Conservation (phyloP, 1,140 invertebrate species). For the Acromyrmex charruanus region DNA sequence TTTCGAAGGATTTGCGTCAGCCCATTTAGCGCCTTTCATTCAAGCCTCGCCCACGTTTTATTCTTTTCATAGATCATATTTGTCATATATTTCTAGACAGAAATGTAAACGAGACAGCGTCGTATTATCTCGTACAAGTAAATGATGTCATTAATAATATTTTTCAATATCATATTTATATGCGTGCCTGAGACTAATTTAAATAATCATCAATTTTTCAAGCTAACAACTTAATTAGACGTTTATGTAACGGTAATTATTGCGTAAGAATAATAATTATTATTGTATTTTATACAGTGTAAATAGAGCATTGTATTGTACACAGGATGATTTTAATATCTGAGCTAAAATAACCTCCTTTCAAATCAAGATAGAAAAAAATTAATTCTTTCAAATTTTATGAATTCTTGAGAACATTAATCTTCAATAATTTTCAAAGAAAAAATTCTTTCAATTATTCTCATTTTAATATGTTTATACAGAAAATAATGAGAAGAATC, state of each 20-base stretch:
- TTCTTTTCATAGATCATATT: background rate
- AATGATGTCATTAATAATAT: slow-evolving; percentile 6
- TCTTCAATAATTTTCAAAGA: background rate
- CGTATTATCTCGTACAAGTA: background rate
- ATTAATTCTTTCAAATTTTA: background rate
- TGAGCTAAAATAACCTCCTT: background rate
- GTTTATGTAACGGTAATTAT: slow-evolving; percentile 6
- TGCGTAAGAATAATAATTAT: background rate
- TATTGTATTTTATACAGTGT: background rate
- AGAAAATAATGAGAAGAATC: background rate
- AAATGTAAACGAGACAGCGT: background rate
- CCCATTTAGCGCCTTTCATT: slow-evolving; percentile 33
- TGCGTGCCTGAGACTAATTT: background rate
- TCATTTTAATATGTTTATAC: background rate
- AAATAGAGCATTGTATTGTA: background rate
- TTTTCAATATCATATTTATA: background rate
- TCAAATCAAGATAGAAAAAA: background rate
- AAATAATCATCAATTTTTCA: background rate
- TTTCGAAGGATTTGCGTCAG: slow-evolving; percentile 47
- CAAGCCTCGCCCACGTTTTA: slow-evolving; percentile 32
- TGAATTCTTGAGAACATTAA: background rate
- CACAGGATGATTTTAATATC: background rate
- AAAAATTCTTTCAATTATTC: background rate
- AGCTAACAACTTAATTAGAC: background rate
- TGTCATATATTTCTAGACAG: background rate